Evolutionary conservation across 2,888 invertebrate species (phyloP).

Genomic region (Ethmia dodecea): DNA sequence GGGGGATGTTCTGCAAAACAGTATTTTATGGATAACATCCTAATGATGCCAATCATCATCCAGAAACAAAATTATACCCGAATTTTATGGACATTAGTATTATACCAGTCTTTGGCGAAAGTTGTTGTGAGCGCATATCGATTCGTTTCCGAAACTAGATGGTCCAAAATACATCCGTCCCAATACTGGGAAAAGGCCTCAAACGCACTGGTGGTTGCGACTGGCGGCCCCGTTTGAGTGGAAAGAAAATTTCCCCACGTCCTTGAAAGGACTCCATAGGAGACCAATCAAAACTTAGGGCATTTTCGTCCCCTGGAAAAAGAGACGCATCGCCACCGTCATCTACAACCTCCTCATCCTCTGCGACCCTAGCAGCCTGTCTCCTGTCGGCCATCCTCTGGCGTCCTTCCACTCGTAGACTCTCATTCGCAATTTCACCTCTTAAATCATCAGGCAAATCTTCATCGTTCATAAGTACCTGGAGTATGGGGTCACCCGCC

Average conservation of each 20-base stretch:
- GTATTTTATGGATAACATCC: no score
- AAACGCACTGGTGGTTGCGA: neutral
- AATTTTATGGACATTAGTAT: no score
- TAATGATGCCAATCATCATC: no score
- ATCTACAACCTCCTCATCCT: neutral
- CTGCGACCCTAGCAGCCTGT: no score
- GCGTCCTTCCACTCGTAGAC: neutral
- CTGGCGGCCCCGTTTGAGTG: neutral
- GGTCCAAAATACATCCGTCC: conserved; percentile 12
- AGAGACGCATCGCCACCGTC: conserved; percentile 3
- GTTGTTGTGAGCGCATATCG: conserved; percentile 7
- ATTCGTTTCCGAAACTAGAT: conserved; percentile 9
- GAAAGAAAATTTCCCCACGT: neutral
- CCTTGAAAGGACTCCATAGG: conserved; percentile 1
- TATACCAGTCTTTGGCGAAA: no score
- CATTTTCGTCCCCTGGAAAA: neutral
- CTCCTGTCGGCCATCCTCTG: neutral
- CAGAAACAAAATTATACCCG: no score
- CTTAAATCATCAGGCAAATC: neutral
- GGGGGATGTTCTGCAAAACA: no score
- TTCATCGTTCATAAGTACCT: neutral
- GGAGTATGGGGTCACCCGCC: no score
- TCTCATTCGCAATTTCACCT: neutral
- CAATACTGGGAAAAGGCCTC: conserved; percentile 12
- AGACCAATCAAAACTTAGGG: conserved; percentile 1